phyloP scores from a whole-genome alignment of 2,888 invertebrate species.

The Caenorhabditis macrosperma region DNA sequence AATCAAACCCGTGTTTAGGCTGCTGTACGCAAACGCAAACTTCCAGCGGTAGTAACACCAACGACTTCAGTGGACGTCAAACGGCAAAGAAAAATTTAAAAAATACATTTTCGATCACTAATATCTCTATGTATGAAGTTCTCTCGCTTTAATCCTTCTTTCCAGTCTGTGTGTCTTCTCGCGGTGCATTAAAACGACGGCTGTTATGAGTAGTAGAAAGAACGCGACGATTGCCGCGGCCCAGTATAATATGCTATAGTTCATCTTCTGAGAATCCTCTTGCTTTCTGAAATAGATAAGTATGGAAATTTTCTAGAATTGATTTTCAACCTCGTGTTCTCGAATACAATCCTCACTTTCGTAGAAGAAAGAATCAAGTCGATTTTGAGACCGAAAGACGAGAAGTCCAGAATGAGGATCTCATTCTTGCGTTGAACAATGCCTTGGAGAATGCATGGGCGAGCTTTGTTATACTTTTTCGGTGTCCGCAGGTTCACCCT shows the following conservation, averaged over 20 bases:
- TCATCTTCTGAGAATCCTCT: conserved; percentile 1
- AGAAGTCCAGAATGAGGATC: conserved; percentile 37
- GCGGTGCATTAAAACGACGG: conserved; percentile 40
- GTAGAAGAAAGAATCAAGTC: conserved; percentile 35
- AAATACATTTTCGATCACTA: background rate
- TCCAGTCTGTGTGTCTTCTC: conserved; percentile 40
- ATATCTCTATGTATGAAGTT: conserved; percentile 4
- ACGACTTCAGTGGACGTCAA: conserved; percentile 49
- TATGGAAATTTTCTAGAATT: background rate
- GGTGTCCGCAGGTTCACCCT: conserved; percentile 52
- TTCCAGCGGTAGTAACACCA: conserved; percentile 18
- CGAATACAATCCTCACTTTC: conserved; percentile 43
- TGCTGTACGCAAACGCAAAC: conserved; percentile 55
- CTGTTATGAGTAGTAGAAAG: conserved; percentile 30
- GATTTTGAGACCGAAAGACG: conserved; percentile 28
- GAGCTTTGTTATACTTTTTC: conserved; percentile 29
- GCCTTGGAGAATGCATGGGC: conserved; percentile 40
- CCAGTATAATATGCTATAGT: conserved; percentile 49
- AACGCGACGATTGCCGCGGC: conserved; percentile 30
- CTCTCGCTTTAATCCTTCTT: conserved; percentile 13
- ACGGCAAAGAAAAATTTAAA: conserved; percentile 38
- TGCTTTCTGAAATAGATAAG: background rate
- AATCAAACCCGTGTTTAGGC: conserved; percentile 19
- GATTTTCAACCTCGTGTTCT: conserved; percentile 8
- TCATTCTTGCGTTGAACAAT: conserved; percentile 37